A percentile compares a stretch with the other conserved stretches of the same genome.
Conservation (phyloP, 2,797 vertebrate species). For the Sebastes nivosus region DNA sequence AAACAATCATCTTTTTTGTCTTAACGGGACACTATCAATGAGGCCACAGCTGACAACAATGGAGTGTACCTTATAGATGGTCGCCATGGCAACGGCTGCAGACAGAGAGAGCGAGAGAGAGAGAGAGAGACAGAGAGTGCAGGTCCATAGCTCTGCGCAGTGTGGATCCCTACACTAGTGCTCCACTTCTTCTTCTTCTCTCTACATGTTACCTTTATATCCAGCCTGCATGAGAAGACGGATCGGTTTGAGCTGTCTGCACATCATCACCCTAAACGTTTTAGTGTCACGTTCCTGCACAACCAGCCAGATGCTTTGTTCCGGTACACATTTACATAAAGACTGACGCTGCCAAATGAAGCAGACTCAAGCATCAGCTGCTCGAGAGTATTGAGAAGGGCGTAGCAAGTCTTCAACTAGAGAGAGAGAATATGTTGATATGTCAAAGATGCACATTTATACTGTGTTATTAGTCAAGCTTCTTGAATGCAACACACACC, state of each 20-base stretch:
- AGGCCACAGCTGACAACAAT: conserved; percentile 82
- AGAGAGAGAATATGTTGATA: conserved; percentile 8
- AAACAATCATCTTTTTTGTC: conserved; percentile 44
- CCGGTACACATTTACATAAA: conserved; percentile 59
- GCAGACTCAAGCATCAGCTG: conserved; percentile 52
- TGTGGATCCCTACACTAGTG: conserved; percentile 64
- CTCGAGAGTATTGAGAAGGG: conserved; percentile 46
- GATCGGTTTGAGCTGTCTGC: neutral
- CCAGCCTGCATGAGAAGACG: neutral
- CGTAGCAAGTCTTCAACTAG: conserved; percentile 47
- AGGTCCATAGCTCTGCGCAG: conserved; percentile 70
- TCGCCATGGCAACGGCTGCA: conserved; percentile 81
- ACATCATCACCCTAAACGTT: neutral
- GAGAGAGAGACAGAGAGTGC: conserved; percentile 44
- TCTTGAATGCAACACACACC: conserved; percentile 24
- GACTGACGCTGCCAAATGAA: conserved; percentile 57
- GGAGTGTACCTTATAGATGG: conserved; percentile 79
- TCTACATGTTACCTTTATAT: conserved; percentile 3
- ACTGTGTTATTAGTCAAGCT: conserved; percentile 13
- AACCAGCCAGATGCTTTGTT: conserved; percentile 55
- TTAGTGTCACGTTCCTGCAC: neutral
- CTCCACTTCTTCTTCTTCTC: conserved; percentile 54
- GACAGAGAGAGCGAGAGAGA: conserved; percentile 59
- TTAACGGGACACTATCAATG: conserved; percentile 67
- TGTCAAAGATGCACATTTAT: conserved; percentile 22